phyloP scores from a whole-genome alignment of 2,888 invertebrate genomes.

The Ophraella communa region DNA sequence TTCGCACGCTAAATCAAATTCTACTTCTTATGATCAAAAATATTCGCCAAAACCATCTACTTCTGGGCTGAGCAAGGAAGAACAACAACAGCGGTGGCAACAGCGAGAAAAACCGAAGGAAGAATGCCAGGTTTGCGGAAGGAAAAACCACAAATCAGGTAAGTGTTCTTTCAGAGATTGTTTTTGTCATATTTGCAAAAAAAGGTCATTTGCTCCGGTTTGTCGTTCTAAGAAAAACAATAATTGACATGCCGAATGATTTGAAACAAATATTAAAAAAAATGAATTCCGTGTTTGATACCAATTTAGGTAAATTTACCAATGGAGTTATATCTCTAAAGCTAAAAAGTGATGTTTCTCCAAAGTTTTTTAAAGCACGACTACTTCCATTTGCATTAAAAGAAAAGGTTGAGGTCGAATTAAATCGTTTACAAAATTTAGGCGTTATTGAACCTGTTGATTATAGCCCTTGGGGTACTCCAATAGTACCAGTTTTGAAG shows the following conservation, averaged over 20 bases:
- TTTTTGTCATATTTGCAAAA: conserved; percentile 14
- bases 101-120: not conserved
- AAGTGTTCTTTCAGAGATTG: conserved; percentile 11
- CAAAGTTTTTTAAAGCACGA: conserved; percentile 7
- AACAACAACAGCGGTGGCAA: not conserved
- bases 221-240: not conserved
- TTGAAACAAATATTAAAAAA: too few relatives aligned
- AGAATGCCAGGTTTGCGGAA: conserved; percentile 3
- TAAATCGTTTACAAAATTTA: conserved; percentile 20
- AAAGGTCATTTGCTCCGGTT: not conserved
- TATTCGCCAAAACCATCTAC: not conserved
- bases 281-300: not conserved
- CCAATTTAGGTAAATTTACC: too few relatives aligned
- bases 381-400: conserved; percentile 15
- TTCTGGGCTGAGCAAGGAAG: not conserved
- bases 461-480: too few relatives aligned
- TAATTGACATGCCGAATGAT: too few relatives aligned
- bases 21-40: not conserved
- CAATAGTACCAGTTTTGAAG: too few relatives aligned
- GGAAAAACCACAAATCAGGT: not conserved
- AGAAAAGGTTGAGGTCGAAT: conserved; percentile 18
- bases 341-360: too few relatives aligned
- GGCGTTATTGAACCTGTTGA: too few relatives aligned
- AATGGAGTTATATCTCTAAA: not conserved
- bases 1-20: not conserved